Percentiles rank a stretch among this genome's conserved stretches.
Conservation (phyloP, 1,140 invertebrate genomes). For the Lepidotrigona ventralis region DNA sequence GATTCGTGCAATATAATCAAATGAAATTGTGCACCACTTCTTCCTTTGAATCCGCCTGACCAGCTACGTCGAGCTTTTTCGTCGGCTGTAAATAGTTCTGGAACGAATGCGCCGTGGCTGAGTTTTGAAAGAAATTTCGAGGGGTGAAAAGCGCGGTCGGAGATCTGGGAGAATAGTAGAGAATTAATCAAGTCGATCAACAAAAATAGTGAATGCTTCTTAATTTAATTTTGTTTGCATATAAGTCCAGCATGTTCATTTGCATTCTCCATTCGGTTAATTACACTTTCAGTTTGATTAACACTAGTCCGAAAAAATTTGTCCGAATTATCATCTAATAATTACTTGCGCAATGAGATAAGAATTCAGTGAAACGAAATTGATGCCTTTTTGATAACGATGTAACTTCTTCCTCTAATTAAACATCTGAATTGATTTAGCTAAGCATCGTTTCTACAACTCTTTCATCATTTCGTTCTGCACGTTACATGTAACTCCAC, state of each 20-base stretch:
- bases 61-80: neutral
- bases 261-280: neutral
- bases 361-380: neutral
- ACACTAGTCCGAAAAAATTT: neutral
- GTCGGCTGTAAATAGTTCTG: neutral
- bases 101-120: neutral
- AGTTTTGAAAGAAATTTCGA: neutral
- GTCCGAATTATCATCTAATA: neutral
- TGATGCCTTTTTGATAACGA: too few relatives aligned
- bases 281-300: neutral
- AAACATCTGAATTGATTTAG: neutral
- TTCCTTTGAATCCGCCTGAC: neutral
- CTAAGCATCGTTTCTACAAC: neutral
- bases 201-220: neutral
- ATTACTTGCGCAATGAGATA: neutral
- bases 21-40: slow-evolving; percentile 24
- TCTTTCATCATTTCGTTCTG: neutral
- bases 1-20: slow-evolving; percentile 33
- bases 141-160: neutral
- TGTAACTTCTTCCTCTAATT: neutral
- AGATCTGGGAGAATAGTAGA: neutral
- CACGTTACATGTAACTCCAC: neutral
- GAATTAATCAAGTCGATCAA: neutral
- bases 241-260: neutral
- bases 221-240: neutral